Conservation (phyloP, 2,113 vertebrate genomes). For the Podocnemis expansa region DNA sequence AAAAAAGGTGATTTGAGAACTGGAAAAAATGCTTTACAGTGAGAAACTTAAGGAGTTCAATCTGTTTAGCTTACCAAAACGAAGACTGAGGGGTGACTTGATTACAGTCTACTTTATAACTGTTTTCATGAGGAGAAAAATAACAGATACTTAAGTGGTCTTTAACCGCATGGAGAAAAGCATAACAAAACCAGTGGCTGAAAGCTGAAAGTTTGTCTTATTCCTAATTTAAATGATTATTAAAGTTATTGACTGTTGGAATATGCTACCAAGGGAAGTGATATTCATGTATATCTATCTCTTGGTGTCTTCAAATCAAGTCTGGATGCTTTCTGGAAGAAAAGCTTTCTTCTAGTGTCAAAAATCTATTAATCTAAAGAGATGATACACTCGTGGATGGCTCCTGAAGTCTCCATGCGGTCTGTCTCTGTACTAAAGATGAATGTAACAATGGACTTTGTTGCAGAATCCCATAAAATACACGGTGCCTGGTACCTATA, state of each 20-base stretch:
- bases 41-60: neutral
- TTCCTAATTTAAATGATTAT: neutral
- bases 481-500: neutral
- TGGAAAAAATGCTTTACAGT: neutral
- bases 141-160: neutral
- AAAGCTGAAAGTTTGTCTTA: neutral
- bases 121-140: neutral
- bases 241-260: neutral
- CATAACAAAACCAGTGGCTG: neutral
- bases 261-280: neutral
- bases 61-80: neutral
- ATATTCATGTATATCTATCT: too few species aligned
- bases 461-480: neutral
- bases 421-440: neutral
- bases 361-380: neutral
- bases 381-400: neutral
- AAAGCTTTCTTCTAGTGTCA: neutral
- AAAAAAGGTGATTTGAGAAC: fast-evolving
- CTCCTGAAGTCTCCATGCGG: neutral
- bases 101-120: neutral
- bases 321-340: neutral
- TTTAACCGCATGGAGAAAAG: neutral
- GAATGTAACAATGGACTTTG: neutral
- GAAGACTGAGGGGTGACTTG: neutral
- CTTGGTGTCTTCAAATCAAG: too few species aligned